Base-by-base conservation (phyloP, 2,888 invertebrate genomes). In the Geotrupes spiniger region DNA sequence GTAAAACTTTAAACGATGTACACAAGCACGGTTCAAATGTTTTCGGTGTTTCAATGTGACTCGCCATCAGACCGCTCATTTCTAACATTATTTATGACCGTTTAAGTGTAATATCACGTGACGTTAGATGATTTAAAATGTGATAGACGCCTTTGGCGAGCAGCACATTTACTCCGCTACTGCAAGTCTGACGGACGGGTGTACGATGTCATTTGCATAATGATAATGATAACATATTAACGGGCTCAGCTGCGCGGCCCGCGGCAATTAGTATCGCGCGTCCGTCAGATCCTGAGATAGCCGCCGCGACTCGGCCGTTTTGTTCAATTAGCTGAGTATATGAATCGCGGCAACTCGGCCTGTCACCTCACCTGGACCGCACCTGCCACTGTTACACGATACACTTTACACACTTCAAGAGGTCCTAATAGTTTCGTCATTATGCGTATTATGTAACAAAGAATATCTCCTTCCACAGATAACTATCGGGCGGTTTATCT, bases 141-240 rank as follows among this genome's bases (percentile, higher is more conserved):
- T 21, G 21, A 21, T 21, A 21, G 21, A 21, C 33, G 14, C 33
- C 33, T 33, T 33, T 9, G 15, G 33, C 33, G 15, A 8, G 15
- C 14, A 12, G 33, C 33, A 33, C 33, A 33, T 33, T 33, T 15
- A 33, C 9, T 9, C 38, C 26, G 46, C 31, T 39, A 38, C 38
- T 36, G 26, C 11, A 8, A 5, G 39, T 6, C 40, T 31, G 46
- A 46, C 40, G 25, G 40, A 46, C 46, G 46, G 46, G 21, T 46
- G 46, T 40, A 25, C 43, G 25, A 43, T 27, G 56, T 56, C 63
- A 70, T 70, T 71, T 70, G 63, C 71, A 71, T 71, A 71, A 71
- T 70, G 68, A 67, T 64, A 64, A 67, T 68, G 68, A 70, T 70
- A 69, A 69, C 68, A 63, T 67, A 69, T 67, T 66, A 69, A 69